Evolutionary conservation across 2,888 invertebrate genomes (phyloP).

Genomic region (Augiades crinisus): DNA sequence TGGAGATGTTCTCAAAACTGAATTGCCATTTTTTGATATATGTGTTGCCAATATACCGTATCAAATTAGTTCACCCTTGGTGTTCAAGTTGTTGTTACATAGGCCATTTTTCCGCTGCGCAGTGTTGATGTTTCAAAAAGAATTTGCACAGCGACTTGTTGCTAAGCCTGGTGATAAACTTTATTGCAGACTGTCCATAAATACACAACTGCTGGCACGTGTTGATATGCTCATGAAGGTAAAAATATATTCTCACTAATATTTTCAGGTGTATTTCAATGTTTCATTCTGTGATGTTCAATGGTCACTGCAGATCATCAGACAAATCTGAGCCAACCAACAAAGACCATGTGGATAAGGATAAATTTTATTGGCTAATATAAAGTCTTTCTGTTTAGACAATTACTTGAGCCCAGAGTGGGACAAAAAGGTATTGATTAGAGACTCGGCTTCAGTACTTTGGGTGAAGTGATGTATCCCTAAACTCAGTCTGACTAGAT

Average conservation of each 20-base stretch:
- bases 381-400: too few species aligned
- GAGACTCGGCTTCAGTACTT: too few species aligned
- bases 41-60: conserved; percentile 99
- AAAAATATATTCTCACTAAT: conserved; percentile 32
- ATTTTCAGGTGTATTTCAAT: not conserved
- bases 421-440: too few species aligned
- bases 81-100: conserved; percentile 96
- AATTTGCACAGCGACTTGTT: conserved; percentile 98
- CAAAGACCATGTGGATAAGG: too few species aligned
- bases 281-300: too few species aligned
- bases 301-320: too few species aligned
- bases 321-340: too few species aligned
- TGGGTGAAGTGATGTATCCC: too few species aligned
- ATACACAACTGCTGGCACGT: conserved; percentile 96
- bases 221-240: conserved; percentile 98
- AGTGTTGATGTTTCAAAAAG: conserved; percentile 98
- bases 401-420: not conserved
- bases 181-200: conserved; percentile 97
- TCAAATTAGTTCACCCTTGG: conserved; percentile 97
- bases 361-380: not conserved
- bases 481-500: too few species aligned
- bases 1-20: conserved; percentile 97
- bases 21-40: conserved; percentile 97
- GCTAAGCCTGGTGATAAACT: conserved; percentile 98
- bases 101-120: conserved; percentile 94